Evolutionary conservation across 2,888 invertebrate species (phyloP).

Genomic region (Drosophila mercatorum): DNA sequence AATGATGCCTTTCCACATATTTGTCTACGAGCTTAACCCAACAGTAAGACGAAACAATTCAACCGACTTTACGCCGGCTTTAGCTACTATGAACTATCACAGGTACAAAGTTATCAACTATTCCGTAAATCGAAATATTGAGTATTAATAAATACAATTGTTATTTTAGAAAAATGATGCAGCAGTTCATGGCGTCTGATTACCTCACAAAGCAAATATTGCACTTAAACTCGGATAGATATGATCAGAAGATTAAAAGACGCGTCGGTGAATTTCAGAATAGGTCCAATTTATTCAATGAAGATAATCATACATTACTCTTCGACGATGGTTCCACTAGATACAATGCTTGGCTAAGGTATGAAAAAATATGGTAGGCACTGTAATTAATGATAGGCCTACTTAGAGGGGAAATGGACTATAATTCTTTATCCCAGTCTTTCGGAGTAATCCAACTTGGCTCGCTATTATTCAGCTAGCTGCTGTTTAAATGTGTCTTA

Average conservation of each 20-base stretch:
- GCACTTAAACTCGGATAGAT: conserved; percentile 3
- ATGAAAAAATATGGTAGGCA: not conserved
- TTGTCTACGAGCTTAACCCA: conserved; percentile 13
- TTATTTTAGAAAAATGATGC: conserved; percentile 52
- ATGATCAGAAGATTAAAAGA: conserved; percentile 23
- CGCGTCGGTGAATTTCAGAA: conserved; percentile 41
- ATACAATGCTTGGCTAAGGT: conserved; percentile 34
- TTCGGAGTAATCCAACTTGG: too few species aligned
- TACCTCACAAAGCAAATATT: conserved; percentile 47
- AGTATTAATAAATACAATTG: not conserved
- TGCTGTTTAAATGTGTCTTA: too few species aligned
- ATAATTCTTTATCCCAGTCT: too few species aligned
- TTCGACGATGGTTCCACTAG: conserved; percentile 44
- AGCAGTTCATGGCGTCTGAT: conserved; percentile 52
- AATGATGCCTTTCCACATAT: conserved; percentile 47
- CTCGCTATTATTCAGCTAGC: too few species aligned
- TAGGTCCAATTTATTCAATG: conserved; percentile 1
- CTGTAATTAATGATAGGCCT: not conserved
- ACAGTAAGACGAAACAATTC: conserved; percentile 1
- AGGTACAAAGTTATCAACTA: conserved; percentile 27
- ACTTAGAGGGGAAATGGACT: not conserved
- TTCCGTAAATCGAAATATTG: not conserved
- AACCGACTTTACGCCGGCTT: conserved; percentile 24
- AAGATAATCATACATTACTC: conserved; percentile 16
- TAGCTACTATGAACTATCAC: conserved; percentile 45